Evolutionary conservation across 2,113 vertebrate species (phyloP).

Genomic region (Eidolon helvum): DNA sequence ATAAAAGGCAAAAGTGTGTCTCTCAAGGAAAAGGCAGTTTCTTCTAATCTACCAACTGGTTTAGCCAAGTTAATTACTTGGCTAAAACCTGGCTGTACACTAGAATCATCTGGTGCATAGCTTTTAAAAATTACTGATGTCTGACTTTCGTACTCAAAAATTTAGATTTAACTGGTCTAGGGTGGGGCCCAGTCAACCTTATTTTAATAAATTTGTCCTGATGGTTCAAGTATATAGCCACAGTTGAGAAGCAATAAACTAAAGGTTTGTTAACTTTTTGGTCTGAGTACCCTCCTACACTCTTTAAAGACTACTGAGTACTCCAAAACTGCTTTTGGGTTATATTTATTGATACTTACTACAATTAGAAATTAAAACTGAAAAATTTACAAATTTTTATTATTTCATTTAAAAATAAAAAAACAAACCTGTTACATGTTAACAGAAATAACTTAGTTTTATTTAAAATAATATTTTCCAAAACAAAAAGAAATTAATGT

Average conservation of each 20-base stretch:
- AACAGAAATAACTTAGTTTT: background rate
- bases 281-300: background rate
- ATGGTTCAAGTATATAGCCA: background rate
- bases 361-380: background rate
- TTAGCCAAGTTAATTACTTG: background rate
- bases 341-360: background rate
- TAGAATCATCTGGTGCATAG: background rate
- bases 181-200: background rate
- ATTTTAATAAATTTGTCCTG: background rate
- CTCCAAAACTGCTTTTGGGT: background rate
- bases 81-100: background rate
- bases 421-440: background rate
- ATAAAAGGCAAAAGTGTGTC: background rate
- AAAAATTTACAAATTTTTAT: background rate
- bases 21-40: background rate
- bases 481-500: background rate
- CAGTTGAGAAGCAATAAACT: background rate
- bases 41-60: background rate
- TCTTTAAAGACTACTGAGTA: background rate
- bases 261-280: background rate
- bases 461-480: conserved; percentile 2
- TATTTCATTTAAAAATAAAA: background rate
- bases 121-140: background rate
- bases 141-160: background rate
- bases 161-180: conserved; percentile 25